Evolutionary conservation across 1,140 invertebrate genomes (phyloP), one percentile per base, ranked within the genome.

Genomic region (Dufourea novaeangliae): DNA sequence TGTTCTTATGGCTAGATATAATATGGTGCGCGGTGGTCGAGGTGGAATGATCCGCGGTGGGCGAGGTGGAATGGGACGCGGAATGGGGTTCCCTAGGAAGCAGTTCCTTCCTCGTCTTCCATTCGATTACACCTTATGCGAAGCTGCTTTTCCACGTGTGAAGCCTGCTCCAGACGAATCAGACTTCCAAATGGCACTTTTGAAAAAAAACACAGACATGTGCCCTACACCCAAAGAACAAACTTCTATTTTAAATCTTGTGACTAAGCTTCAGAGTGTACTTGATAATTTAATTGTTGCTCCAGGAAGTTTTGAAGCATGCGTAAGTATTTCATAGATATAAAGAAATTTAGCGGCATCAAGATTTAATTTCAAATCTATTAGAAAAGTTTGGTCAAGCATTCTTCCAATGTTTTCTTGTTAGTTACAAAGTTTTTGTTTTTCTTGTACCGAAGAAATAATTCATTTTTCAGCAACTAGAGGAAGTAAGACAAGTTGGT

Each of bases 401-500:
- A n/a, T n/a, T n/a, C n/a, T n/a, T n/a, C n/a, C n/a, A n/a, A n/a
- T 29, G 29, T 78, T 46, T 67, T 5, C 69, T 39, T 6, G 80
- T 56, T 70, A 75, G 64, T 79, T 71, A 1, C 14, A 39, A 32
- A 20, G 1, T 1, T 25, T 44, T 27, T 46, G 22, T 8, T 46
- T 61, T 22, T 29, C 27, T 34, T 54, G 41, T 67, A 41, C 22
- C 52, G 17, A 44, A 56, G 17, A 22, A n/a, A 34, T 37, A 1
- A 56, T 29, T 37, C 52, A 22, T 20, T 66, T 86, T 91, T 59
- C 88, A 98, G 97, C 97, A 99, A 97, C 93, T 99, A 41, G 98
- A 99, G 88, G 98, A 99, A 92, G 97, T 99, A 0, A 94, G 98
- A 17, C 97, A 98, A 93, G 98, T 99, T 59, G 98, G 98, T 0